phyloP scores from a whole-genome alignment of 2,888 invertebrate genomes.

The Boloria euphrosyne region DNA sequence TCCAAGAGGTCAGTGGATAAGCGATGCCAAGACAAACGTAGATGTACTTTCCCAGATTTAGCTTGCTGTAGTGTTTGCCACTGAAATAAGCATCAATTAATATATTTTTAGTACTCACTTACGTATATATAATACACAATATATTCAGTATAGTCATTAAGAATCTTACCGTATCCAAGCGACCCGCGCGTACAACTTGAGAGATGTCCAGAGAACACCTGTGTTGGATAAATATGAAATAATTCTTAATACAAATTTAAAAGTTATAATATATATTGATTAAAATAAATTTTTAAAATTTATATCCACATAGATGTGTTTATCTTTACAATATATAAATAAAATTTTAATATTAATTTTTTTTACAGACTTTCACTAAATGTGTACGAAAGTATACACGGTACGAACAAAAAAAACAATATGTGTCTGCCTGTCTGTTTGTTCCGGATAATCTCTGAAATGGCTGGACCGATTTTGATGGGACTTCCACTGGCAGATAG shows the following conservation, averaged over 20 bases:
- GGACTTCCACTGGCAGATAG: no score
- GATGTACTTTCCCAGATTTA: conserved; percentile 95
- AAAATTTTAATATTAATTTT: no score
- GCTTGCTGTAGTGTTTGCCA: conserved; percentile 98
- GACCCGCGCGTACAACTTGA: conserved; percentile 73
- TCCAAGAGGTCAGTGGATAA: conserved; percentile 87
- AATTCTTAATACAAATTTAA: not conserved
- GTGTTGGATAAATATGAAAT: not conserved
- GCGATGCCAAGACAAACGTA: conserved; percentile 94
- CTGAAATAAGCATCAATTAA: conserved; percentile 71
- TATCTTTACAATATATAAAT: no score
- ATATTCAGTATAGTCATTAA: not conserved
- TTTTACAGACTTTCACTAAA: no score
- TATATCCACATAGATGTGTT: no score
- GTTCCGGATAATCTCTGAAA: no score
- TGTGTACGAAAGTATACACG: no score
- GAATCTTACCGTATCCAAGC: conserved; percentile 67
- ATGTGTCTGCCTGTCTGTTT: no score
- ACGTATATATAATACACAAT: not conserved
- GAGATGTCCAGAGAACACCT: conserved; percentile 73
- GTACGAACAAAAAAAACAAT: no score
- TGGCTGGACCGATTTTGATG: no score
- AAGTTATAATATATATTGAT: not conserved
- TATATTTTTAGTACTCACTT: not conserved
- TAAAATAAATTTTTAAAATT: not conserved